Evolutionary conservation across 2,888 invertebrate genomes (phyloP), one percentile per base, ranked within the genome.

Genomic region (Heliconius hortense): DNA sequence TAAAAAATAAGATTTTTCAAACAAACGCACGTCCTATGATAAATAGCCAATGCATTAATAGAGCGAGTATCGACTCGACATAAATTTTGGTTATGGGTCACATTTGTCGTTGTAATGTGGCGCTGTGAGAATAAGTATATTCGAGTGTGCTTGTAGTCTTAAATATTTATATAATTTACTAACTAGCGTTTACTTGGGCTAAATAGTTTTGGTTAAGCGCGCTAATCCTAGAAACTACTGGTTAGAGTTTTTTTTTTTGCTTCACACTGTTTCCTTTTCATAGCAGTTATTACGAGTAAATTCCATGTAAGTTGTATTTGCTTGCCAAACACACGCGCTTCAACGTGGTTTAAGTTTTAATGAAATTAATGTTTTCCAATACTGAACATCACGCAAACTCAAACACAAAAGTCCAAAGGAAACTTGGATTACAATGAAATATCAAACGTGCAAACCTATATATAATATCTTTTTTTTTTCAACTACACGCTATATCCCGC

Each of bases 91-190:
- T 80, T 80, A 77, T 75, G 76, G 75, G 69, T 59, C 78, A 56
- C 77, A 80, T 80, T 80, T 79, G 76, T 80, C 79, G 75, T 73
- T 66, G 78, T 80, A 78, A 78, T 78, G 76, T 75, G 73, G 76
- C 75, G 76, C 48, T 69, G n/a, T 56, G 28, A 63, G 39, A 24
- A 11, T 35, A 24, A 39, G 64, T 39, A 39, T 64, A 39, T 39
- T 64, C 15, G 13, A 63, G 8, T 18, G 31, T 28, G 15, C 31
- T 31, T 21, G 28, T 35, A 8, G 35, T 5, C 15, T 0, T 10
- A 56, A 56, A 56, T 56, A n/a, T 56, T 56, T 56, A 56, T 56
- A 56, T n/a, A n/a, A 10, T n/a, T n/a, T n/a, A 56, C 56, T 28
- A 31, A 28, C 28, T 21, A 59, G 26, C 48, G 18, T 48, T 48